Base-by-base conservation (phyloP, 2,888 invertebrate species). In the Acrobasis suavella region DNA sequence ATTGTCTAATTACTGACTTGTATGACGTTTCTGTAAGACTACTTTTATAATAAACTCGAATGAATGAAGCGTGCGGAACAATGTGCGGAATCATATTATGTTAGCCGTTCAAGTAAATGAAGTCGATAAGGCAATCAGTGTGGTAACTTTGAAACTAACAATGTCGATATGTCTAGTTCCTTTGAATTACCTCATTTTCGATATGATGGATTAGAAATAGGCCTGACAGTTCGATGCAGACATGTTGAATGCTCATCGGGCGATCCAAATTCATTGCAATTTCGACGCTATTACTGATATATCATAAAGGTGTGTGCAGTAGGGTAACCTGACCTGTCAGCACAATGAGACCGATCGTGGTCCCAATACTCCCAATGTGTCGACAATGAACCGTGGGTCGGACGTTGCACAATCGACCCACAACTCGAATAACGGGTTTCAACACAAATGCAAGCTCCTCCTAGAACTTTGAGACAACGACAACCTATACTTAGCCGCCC, bases 371-470 rank as follows among this genome's bases (percentile, higher is more conserved):
- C 79, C 73, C 81, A 82, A 78, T 83, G 78, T 71, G 75, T 75
- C 80, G 83, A 86, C 89, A 87, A 86, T 85, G 85, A 87, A 83
- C 83, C 77, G 87, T 83, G 82, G 83, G 83, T 80, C 82, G 86
- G 65, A 58, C 67, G 72, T 90, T 88, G 75, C 86, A 79, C 85
- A 87, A 90, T 78, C 77, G 70, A 63, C 69, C 72, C 65, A 71
- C 76, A 71, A 74, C 80, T 72, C 72, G 73, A 75, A 74, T 79
- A 79, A 81, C 79, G 72, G 75, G 77, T 86, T 85, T 81, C 84
- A 74, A 82, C 82, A 86, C 63, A 69, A 73, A 75, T 73, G 74
- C 76, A 76, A 69, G 69, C 72, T 71, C 67, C 69, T 72, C 65
- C 50, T 37, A 70, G 64, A 69, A 64, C 70, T 69, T 67, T 64